Conservation (phyloP, 2,113 vertebrate species). For the Parotia lawesii region DNA sequence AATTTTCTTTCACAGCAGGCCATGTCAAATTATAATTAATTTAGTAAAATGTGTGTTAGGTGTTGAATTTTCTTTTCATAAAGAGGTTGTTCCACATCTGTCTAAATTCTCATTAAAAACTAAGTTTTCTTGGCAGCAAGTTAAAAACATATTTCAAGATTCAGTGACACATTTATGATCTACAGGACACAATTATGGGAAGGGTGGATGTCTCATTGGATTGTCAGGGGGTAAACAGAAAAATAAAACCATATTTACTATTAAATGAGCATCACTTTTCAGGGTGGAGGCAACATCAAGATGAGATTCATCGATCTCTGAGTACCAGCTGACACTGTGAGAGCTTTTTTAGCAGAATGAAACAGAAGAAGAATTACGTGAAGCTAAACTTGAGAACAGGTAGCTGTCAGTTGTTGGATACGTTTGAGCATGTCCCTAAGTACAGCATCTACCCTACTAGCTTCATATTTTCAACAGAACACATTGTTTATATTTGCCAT, state of each 20-base stretch:
- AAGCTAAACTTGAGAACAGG: neutral
- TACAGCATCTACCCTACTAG: neutral
- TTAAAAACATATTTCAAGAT: neutral
- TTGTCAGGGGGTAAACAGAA: neutral
- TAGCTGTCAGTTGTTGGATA: neutral
- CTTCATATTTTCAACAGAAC: neutral
- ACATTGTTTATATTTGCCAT: neutral
- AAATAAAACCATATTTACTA: neutral
- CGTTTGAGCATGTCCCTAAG: neutral
- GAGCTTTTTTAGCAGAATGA: neutral
- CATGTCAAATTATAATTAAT: neutral
- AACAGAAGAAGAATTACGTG: neutral
- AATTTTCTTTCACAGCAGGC: neutral
- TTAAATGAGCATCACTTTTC: rapidly evolving
- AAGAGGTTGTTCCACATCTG: neutral
- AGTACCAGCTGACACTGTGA: neutral
- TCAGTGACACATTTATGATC: neutral
- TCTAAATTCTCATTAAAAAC: neutral
- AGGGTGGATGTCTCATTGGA: neutral
- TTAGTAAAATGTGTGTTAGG: neutral
- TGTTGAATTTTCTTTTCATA: neutral
- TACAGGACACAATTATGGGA: neutral
- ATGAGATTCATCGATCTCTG: neutral
- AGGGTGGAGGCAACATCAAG: neutral
- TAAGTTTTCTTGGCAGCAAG: neutral